These are phyloP conservation scores for Hedya salicella DNA, from an alignment of 2,888 invertebrate genomes.

Conservation along the genomic window DNA sequence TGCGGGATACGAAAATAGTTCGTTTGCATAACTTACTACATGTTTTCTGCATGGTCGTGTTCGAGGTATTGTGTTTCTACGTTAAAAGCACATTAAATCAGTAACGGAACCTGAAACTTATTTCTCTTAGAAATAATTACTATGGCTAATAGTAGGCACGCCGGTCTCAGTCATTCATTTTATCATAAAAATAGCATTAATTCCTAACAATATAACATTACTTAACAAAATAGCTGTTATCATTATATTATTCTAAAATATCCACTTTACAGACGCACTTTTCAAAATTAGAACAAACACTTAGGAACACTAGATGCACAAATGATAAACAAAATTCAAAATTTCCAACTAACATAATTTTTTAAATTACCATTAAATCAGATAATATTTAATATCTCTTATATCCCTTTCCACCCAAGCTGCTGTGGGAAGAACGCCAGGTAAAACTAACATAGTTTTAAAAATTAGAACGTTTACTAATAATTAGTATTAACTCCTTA, in stretches of 20 bases:
- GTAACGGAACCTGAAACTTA: too few species aligned
- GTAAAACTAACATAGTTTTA: slow-evolving; percentile 15
- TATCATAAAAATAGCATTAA: too few species aligned
- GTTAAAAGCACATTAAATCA: too few species aligned
- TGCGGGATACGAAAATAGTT: too few species aligned
- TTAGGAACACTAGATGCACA: not conserved
- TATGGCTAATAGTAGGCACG: too few species aligned
- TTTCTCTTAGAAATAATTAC: too few species aligned
- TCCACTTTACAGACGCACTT: not conserved
- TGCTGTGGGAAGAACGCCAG: slow-evolving; percentile 23
- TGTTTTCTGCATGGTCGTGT: too few species aligned
- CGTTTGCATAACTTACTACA: too few species aligned
- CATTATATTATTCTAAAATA: not conserved
- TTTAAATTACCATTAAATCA: not conserved
- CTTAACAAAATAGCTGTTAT: too few species aligned
- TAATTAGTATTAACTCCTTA: not conserved
- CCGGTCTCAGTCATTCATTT: too few species aligned
- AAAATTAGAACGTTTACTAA: slow-evolving; percentile 12
- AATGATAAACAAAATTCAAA: not conserved
- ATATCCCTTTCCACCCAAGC: slow-evolving; percentile 24
- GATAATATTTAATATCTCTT: slow-evolving; percentile 7
- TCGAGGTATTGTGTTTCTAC: too few species aligned
- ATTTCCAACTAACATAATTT: not conserved
- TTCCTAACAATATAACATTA: too few species aligned
- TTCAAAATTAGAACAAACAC: not conserved